Conservation (phyloP, 23 tunicate genomes). For the Aplidium turbinatum region DNA sequence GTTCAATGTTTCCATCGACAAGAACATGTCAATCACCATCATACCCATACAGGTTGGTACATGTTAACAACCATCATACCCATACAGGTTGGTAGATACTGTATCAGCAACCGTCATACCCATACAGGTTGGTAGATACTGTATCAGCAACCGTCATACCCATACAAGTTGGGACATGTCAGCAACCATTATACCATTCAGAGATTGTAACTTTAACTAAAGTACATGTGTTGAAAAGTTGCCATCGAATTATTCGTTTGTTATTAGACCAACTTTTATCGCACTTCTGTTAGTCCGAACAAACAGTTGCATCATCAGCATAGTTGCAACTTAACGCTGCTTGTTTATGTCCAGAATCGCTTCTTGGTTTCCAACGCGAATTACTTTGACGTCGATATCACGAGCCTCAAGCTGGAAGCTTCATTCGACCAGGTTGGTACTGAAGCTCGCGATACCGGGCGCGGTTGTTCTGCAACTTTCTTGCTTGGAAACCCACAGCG, state of each 20-base stretch:
- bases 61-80: no score
- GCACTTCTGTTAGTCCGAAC: no score
- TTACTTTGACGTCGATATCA: slow-evolving; percentile 56
- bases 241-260: no score
- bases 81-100: no score
- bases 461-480: no score
- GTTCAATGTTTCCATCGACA: slow-evolving; percentile 50
- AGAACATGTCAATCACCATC: slow-evolving; percentile 44
- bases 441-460: no score
- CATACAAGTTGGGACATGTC: slow-evolving; percentile 34
- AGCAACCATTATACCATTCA: no score
- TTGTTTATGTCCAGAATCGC: slow-evolving; percentile 26
- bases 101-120: slow-evolving; percentile 51
- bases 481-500: no score
- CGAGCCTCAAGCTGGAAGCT: slow-evolving; percentile 47
- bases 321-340: background rate
- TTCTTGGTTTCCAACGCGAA: slow-evolving; percentile 74
- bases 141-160: slow-evolving; percentile 51
- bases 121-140: no score
- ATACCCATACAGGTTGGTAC: slow-evolving; percentile 45
- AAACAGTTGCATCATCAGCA: background rate
- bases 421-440: slow-evolving; percentile 66
- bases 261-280: no score
- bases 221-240: no score
- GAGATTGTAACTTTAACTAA: no score